A percentile compares a stretch with the other conserved stretches of the same genome.
Conservation (phyloP, 2,113 vertebrate genomes). For the Gobio gobio region DNA sequence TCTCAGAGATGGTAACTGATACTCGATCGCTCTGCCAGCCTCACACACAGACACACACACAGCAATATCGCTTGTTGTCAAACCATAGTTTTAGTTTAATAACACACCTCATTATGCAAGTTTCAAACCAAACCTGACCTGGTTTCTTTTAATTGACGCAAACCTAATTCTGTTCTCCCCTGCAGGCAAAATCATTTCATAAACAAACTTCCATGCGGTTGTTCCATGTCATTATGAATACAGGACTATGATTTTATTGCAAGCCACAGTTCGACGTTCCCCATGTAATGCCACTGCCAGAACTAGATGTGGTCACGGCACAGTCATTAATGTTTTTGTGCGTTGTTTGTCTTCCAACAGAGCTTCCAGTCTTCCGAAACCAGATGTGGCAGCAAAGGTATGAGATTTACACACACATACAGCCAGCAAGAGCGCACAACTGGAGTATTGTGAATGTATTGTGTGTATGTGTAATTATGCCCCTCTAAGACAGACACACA, state of each 20-base stretch:
- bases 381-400: constrained; percentile 86
- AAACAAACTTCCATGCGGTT: background rate
- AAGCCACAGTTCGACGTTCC: background rate
- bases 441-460: constrained; percentile 1
- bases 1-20: constrained; percentile 5
- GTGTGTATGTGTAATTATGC: background rate
- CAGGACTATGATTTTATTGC: background rate
- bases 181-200: background rate
- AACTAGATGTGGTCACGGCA: background rate
- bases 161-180: background rate
- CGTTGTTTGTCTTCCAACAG: constrained; percentile 68
- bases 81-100: background rate
- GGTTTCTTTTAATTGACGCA: background rate
- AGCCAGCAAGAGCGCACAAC: background rate
- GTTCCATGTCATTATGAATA: constrained; percentile 7
- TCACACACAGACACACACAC: constrained; percentile 13
- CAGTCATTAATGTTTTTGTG: constrained; percentile 4
- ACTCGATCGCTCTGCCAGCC: background rate
- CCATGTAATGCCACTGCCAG: background rate
- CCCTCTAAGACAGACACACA: constrained; percentile 29
- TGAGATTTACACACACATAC: constrained; percentile 52
- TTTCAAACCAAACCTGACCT: background rate
- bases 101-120: background rate
- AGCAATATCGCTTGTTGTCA: background rate
- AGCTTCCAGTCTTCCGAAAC: constrained; percentile 77